Conservation (phyloP, 2,888 invertebrate species). For the Zygothrica quintamaculata region DNA sequence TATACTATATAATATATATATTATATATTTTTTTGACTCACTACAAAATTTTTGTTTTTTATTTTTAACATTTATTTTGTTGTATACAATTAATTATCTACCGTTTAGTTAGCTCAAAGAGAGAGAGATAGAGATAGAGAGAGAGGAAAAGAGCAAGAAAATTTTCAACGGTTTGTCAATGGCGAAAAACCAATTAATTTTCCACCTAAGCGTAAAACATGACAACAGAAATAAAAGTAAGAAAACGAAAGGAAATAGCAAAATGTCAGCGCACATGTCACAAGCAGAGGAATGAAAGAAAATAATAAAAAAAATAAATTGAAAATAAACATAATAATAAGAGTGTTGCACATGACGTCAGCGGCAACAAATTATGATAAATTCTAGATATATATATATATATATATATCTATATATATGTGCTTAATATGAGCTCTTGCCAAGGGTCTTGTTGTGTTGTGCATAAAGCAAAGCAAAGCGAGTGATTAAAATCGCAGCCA, state of each 20-base stretch:
- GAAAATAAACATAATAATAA: conserved; percentile 28
- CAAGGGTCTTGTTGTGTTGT: conserved; percentile 39
- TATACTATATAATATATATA: not conserved
- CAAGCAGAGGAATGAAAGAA: conserved; percentile 19
- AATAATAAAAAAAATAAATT: conserved; percentile 8
- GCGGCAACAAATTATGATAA: conserved; percentile 55
- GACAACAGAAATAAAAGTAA: conserved; percentile 41
- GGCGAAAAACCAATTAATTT: conserved; percentile 57
- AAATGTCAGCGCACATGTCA: conserved; percentile 57
- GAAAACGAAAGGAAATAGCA: conserved; percentile 30
- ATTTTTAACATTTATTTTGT: not conserved
- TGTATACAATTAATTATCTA: conserved; percentile 27
- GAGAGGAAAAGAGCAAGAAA: no score
- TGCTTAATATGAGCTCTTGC: conserved; percentile 32
- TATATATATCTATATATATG: conserved; percentile 1
- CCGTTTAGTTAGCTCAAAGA: conserved; percentile 24
- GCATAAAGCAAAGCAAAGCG: conserved; percentile 47
- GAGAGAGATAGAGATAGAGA: no score
- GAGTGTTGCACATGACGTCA: conserved; percentile 58
- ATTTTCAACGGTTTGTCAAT: conserved; percentile 32
- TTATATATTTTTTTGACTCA: not conserved
- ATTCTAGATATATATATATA: conserved; percentile 16
- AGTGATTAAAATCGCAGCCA: conserved; percentile 54
- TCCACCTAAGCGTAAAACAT: conserved; percentile 61
- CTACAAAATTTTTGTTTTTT: no score